Base-by-base conservation (phyloP, 2,797 vertebrate genomes). In the Sciurus carolinensis region DNA sequence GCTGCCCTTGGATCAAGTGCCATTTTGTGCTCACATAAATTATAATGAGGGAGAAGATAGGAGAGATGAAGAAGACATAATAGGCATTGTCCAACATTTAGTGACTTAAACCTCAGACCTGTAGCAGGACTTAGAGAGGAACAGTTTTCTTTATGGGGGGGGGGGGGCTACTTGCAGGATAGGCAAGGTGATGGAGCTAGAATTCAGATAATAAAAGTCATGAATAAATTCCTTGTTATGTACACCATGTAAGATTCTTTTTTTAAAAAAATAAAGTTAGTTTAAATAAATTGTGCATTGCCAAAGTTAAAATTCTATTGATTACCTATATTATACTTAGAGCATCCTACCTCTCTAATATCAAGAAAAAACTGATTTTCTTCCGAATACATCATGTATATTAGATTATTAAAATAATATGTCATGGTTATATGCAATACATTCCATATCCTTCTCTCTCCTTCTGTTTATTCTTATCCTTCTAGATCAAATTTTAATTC, bases 361-460 rank as follows among this genome's bases (percentile, higher is more conserved):
- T 1, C 30, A 92, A 62, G 30, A 72, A 18, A 88, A 54, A 91
- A 47, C 79, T 89, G 80, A 71, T 73, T 90, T 95, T 73, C 15
- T 8, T 82, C 76, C 71, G 30, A 80, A 44, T 52, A 79, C 10
- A 47, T 1, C 47, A 0, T 62, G 5, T 22, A 54, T 44, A 79
- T 71, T 44, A 59, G 42, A 36, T 76, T 13, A 83, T 87, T 90
- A 94, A 87, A 94, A 44, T 82, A 87, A 24, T 87, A 30, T 85
- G 84, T 92, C 26, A 36, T 50, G 22, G 1, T 64, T 94, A 33
- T 57, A 54, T 87, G 7, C 11, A 95, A 76, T 11, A 11, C 57
- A 42, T 44, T 0, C 7, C 11, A 1, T 30, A 7, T 33, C 5
- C 28, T 24, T 62, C 39, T 6, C 47, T 64, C 52, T 20, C 18